Percentiles rank a stretch among this genome's conserved stretches.
Evolutionary conservation across 2,113 vertebrate species (phyloP).

Genomic region (Oreochromis aureus): DNA sequence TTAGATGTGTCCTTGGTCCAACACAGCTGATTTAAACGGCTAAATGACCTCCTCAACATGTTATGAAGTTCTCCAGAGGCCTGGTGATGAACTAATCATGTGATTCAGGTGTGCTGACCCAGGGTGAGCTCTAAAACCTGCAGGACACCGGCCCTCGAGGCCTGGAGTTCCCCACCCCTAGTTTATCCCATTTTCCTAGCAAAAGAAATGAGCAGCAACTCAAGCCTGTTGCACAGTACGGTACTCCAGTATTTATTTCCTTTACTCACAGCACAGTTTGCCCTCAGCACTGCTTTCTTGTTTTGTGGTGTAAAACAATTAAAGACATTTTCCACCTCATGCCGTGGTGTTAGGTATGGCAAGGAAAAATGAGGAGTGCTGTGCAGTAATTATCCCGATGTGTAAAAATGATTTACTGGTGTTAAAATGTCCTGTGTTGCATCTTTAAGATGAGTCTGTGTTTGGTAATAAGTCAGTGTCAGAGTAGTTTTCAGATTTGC

Average conservation of each 20-base stretch:
- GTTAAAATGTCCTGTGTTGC: background rate
- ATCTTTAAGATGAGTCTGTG: background rate
- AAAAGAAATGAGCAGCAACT: background rate
- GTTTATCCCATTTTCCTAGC: fast-evolving
- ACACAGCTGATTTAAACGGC: fast-evolving
- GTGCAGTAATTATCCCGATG: background rate
- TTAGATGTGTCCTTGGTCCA: background rate
- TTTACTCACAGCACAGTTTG: background rate
- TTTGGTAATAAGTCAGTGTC: background rate
- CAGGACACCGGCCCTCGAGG: fast-evolving
- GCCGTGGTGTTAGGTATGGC: background rate
- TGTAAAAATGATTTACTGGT: background rate
- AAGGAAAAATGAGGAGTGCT: background rate
- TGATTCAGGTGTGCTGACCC: fast-evolving
- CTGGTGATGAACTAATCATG: fast-evolving
- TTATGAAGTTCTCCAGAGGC: fast-evolving
- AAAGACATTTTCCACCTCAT: background rate
- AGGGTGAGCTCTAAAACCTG: background rate
- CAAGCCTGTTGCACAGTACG: background rate
- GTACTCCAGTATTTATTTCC: background rate
- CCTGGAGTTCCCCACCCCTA: background rate
- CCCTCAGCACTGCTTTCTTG: background rate
- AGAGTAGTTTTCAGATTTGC: background rate
- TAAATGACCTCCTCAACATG: fast-evolving
- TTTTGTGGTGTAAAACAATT: background rate